Evolutionary conservation across 2,888 invertebrate species (phyloP).

Genomic region (Calliopum simillimum): DNA sequence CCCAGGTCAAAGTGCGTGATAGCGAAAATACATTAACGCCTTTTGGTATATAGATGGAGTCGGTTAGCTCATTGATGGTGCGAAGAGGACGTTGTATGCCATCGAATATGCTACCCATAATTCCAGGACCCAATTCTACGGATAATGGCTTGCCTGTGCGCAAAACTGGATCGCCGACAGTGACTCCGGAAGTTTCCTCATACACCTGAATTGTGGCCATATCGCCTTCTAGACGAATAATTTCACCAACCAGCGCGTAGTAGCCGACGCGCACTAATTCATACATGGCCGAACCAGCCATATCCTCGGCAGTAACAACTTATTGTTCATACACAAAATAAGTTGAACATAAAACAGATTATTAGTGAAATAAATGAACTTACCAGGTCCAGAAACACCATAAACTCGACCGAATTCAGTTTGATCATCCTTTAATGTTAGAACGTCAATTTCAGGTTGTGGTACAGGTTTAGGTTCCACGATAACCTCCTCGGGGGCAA

Average conservation of each 20-base stretch:
- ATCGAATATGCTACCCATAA: conserved; percentile 99
- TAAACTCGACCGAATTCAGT: conserved; percentile 95
- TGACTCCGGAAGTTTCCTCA: conserved; percentile 96
- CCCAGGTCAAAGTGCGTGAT: conserved; percentile 85
- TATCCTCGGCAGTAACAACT: conserved; percentile 99
- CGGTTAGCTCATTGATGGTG: conserved; percentile 91
- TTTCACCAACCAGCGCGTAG: conserved; percentile 97
- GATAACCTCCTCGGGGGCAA: too few relatives aligned
- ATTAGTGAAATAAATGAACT: conserved; percentile 34
- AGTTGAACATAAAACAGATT: background rate
- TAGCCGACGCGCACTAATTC: conserved; percentile 99
- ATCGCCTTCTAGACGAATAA: conserved; percentile 98
- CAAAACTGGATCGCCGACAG: conserved; percentile 98
- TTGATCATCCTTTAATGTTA: conserved; percentile 71
- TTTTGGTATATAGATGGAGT: conserved; percentile 99
- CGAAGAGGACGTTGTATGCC: conserved; percentile 98
- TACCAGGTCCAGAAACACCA: conserved; percentile 98
- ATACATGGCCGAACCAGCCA: conserved; percentile 99
- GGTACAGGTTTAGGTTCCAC: too few relatives aligned
- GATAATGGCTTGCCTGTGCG: conserved; percentile 98
- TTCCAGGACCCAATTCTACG: conserved; percentile 98
- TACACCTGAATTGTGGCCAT: conserved; percentile 99
- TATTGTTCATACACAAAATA: conserved; percentile 35
- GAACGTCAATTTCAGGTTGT: too few relatives aligned
- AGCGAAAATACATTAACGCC: conserved; percentile 94